Evolutionary conservation across 2,113 vertebrate genomes (phyloP), one percentile per base, ranked within the genome.

Genomic region (Chaetura pelagica): DNA sequence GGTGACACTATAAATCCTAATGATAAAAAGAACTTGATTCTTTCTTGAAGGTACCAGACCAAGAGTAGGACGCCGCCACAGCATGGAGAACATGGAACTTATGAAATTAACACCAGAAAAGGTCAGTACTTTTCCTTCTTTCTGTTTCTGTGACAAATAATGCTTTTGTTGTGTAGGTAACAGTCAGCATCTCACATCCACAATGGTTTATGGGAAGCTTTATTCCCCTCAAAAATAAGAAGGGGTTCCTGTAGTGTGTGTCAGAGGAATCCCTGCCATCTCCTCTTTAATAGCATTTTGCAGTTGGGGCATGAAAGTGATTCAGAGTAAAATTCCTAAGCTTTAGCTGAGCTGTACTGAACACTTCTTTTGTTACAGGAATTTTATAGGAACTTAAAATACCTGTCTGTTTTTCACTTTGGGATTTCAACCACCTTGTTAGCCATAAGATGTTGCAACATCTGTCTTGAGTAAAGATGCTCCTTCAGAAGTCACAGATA

Each of bases 51-150:
- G 99, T 97, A 97, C 98, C 21, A 98, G 98, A 87, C 97, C 98
- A 3, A 98, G 99, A 89, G 96, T 97, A 87, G 98, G 98, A 96
- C 98, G 99, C 72, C 98, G 99, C 49, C 98, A 98, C 97, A 99
- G 99, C 91, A 99, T 99, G 99, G 99, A 99, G 97, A 99, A 99
- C 95, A 98, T 99, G 98, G 99, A 99, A 91, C 98, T 99, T 82
- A 98, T 99, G 98, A 99, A 99, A 91, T 97, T 99, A 93, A 99
- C 99, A 7, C 99, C 99, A 79, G 99, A 99, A 97, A 99, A 99
- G 98, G 98, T 99, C 81, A 94, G 98, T 46, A 40, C 27, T 80
- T 95, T 76, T 21, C 32, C 80, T 80, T 73, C 30, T 75, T 89
- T 89, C 85, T 94, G 38, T 93, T 96, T 96, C 89, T 63, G 57